A percentile compares a stretch with the other conserved stretches of the same genome.
Evolutionary conservation across 1,140 invertebrate genomes (phyloP).

Genomic region (Meloidogyne exigua): DNA sequence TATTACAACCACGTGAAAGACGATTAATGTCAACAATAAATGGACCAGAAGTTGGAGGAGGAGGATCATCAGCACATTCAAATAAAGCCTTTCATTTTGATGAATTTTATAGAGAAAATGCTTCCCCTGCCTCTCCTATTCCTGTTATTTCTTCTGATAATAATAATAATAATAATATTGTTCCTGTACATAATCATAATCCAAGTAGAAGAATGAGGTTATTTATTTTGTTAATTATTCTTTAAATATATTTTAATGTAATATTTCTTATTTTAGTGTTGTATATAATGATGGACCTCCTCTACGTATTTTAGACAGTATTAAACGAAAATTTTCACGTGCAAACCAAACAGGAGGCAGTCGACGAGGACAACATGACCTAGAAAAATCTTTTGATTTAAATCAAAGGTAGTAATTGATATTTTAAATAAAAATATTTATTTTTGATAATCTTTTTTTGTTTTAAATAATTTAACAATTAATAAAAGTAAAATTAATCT

Average conservation of each 20-base stretch:
- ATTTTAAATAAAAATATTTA: background rate
- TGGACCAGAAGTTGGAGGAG: background rate
- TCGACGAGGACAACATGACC: background rate
- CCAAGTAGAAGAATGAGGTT: slow-evolving; percentile 31
- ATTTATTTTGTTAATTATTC: background rate
- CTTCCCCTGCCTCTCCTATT: background rate
- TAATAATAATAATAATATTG: slow-evolving; percentile 19
- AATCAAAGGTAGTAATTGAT: background rate
- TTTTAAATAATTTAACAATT: too few species aligned
- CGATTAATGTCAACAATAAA: slow-evolving; percentile 46
- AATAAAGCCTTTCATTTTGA: slow-evolving; percentile 10
- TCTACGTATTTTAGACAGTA: slow-evolving; percentile 4
- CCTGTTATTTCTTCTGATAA: background rate
- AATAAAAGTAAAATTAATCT: too few species aligned
- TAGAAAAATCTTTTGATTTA: background rate
- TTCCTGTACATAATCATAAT: slow-evolving; percentile 44
- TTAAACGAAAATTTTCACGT: background rate
- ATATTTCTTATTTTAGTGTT: background rate
- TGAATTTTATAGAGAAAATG: background rate
- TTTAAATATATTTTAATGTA: background rate
- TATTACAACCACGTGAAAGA: slow-evolving; percentile 44
- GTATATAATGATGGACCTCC: background rate
- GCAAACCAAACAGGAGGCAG: background rate
- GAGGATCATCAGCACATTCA: background rate
- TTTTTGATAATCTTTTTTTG: too few species aligned